Conservation (phyloP, 2,113 vertebrate species). For the Anoura caudifer region DNA sequence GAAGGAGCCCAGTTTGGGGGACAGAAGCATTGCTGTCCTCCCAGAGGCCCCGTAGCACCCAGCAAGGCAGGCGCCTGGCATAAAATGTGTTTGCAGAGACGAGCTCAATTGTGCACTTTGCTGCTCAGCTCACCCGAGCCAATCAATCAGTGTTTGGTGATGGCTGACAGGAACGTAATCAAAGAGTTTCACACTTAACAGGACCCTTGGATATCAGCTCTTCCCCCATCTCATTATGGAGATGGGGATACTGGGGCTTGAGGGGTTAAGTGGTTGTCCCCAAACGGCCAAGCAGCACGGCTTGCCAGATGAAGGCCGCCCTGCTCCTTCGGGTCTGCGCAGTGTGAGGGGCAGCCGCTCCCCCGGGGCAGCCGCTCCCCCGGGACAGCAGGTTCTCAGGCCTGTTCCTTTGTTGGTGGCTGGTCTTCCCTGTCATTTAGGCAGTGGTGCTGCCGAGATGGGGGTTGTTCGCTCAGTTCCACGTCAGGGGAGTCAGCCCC, state of each 20-base stretch:
- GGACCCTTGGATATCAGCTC: no score
- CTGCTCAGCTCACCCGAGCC: neutral
- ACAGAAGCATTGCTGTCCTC: neutral
- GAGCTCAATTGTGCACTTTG: neutral
- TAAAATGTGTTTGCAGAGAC: neutral
- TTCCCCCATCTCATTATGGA: neutral
- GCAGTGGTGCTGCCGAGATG: neutral
- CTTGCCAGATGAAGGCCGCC: neutral
- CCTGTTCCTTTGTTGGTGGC: neutral
- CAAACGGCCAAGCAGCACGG: neutral
- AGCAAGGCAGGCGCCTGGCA: neutral
- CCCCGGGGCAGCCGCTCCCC: fast-evolving
- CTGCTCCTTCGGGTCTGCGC: neutral
- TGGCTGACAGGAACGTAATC: neutral
- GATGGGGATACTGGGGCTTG: neutral
- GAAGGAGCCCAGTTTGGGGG: neutral
- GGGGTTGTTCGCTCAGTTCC: neutral
- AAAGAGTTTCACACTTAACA: neutral
- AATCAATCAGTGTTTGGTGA: neutral
- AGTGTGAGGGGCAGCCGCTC: fast-evolving
- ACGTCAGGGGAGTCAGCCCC: fast-evolving
- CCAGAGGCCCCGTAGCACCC: neutral
- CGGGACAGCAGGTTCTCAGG: neutral
- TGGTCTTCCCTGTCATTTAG: neutral
- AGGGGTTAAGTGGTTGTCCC: no score